phyloP scores from a whole-genome alignment of 2,888 invertebrate genomes.

The Brachypalpus laphriformis region DNA sequence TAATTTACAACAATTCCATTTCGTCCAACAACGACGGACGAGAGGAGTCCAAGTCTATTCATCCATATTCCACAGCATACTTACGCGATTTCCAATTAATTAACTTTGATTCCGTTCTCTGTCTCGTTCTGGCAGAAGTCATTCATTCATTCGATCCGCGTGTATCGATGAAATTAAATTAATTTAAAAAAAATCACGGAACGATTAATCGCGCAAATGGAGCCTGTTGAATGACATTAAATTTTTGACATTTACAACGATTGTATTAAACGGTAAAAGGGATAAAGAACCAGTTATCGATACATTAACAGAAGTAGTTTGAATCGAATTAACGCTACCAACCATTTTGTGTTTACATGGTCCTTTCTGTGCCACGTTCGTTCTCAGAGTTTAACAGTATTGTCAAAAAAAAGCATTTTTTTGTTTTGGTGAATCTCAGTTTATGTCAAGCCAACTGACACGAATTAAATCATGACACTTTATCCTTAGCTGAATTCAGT shows the following conservation, averaged over 20 bases:
- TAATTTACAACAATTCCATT: constrained; percentile 79
- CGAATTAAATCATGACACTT: too few species aligned
- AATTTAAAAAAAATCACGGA: constrained; percentile 40
- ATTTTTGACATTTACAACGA: constrained; percentile 20
- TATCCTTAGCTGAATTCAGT: too few species aligned
- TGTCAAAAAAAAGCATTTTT: neutral
- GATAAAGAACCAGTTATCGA: neutral
- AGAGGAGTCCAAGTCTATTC: constrained; percentile 50
- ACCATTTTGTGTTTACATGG: neutral
- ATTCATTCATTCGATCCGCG: constrained; percentile 19
- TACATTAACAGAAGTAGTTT: neutral
- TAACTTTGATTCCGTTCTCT: constrained; percentile 58
- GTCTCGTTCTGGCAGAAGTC: constrained; percentile 32
- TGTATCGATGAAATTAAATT: constrained; percentile 44
- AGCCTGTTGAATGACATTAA: constrained; percentile 48
- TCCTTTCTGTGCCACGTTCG: neutral
- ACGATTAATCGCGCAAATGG: constrained; percentile 22
- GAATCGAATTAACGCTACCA: neutral
- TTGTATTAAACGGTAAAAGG: neutral
- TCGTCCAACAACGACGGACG: constrained; percentile 34
- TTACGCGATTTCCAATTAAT: constrained; percentile 65
- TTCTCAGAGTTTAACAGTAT: neutral
- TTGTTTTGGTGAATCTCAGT: too few species aligned
- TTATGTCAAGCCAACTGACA: too few species aligned
- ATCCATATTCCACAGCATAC: constrained; percentile 46